A percentile compares a stretch with the other conserved stretches of the same genome.
phyloP scores from a whole-genome alignment of 2,888 invertebrate species.

The Acanthosoma haemorrhoidale region DNA sequence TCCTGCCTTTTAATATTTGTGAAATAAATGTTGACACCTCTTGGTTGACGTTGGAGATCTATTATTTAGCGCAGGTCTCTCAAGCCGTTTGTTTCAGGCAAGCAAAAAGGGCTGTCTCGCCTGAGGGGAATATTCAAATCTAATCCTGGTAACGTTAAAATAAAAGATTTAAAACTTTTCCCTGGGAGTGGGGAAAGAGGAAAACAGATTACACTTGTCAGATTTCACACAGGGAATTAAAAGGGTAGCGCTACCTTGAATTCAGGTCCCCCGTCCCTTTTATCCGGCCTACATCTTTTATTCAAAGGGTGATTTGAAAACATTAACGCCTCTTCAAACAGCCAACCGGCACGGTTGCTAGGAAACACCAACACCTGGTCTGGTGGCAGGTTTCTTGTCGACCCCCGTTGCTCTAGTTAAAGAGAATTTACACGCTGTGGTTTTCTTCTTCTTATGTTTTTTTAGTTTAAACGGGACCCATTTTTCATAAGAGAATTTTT shows the following conservation, averaged over 20 bases:
- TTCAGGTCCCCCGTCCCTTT: neutral
- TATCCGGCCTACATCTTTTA: constrained; percentile 19
- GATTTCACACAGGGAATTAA: neutral
- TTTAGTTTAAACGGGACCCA: too few species aligned
- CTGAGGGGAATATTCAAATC: constrained; percentile 6
- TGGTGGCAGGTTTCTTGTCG: too few species aligned
- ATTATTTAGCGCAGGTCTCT: neutral
- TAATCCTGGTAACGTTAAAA: neutral
- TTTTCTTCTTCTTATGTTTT: too few species aligned
- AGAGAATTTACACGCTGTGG: too few species aligned
- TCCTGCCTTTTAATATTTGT: neutral
- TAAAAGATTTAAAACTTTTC: neutral
- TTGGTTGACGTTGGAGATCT: neutral
- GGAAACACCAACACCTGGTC: neutral
- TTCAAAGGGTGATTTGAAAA: constrained; percentile 26
- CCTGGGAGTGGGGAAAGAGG: too few species aligned
- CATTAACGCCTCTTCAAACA: constrained; percentile 23
- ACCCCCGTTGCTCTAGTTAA: too few species aligned
- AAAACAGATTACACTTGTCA: neutral
- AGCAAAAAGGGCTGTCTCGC: too few species aligned
- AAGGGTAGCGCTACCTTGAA: constrained; percentile 5
- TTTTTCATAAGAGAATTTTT: too few species aligned
- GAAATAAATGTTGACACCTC: neutral
- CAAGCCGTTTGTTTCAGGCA: too few species aligned
- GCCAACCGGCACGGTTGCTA: neutral